Conservation (phyloP, 2,888 invertebrate species). For the Epirrhoe alternata region DNA sequence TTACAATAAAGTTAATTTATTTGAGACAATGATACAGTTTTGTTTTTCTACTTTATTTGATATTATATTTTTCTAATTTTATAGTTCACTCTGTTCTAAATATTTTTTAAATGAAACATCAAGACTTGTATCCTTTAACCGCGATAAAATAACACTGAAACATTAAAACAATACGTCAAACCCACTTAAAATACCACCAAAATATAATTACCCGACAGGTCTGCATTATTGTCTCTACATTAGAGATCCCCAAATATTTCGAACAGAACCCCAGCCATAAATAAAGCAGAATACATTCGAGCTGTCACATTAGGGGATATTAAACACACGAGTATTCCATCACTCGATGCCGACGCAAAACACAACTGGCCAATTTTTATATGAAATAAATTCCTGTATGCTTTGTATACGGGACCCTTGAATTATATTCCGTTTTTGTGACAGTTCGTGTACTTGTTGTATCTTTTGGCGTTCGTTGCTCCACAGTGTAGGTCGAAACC, state of each 20-base stretch:
- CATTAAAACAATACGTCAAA: constrained; percentile 8
- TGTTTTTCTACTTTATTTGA: too few species aligned
- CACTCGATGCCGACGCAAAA: constrained; percentile 65
- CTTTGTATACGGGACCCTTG: constrained; percentile 38
- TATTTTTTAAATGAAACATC: too few species aligned
- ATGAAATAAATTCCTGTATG: constrained; percentile 45
- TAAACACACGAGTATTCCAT: constrained; percentile 70
- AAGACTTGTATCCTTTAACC: too few species aligned
- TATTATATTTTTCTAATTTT: too few species aligned
- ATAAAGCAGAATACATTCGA: constrained; percentile 66
- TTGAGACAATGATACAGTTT: too few species aligned
- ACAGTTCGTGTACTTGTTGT: constrained; percentile 48
- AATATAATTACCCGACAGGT: constrained; percentile 24
- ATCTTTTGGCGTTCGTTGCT: constrained; percentile 48
- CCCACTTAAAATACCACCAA: constrained; percentile 17
- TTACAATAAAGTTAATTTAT: too few species aligned
- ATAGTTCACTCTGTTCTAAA: too few species aligned
- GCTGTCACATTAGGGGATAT: constrained; percentile 75
- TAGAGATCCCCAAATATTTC: constrained; percentile 34
- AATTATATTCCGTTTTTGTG: constrained; percentile 49
- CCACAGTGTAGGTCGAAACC: constrained; percentile 44
- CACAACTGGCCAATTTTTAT: constrained; percentile 51
- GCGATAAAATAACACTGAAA: neutral
- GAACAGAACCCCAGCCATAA: constrained; percentile 46
- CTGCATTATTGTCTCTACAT: constrained; percentile 26